A percentile compares a stretch with the other conserved stretches of the same genome.
Conservation (phyloP, 2,113 vertebrate genomes). For the Elgaria multicarinata region DNA sequence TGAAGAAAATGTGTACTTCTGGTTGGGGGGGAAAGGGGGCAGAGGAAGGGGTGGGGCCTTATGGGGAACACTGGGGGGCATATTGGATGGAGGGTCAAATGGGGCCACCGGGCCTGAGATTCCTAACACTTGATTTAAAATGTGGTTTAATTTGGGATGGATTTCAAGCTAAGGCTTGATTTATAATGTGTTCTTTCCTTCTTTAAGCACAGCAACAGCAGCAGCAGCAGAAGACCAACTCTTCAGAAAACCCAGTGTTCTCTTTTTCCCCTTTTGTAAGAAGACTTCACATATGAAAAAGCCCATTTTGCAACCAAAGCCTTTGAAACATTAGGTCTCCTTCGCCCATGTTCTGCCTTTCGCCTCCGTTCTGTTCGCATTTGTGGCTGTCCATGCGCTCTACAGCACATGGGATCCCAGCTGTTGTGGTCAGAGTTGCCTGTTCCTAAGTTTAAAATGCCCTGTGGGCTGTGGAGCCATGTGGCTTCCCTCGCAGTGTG, state of each 20-base stretch:
- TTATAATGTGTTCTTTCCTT: background rate
- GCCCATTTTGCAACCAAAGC: too few relatives aligned
- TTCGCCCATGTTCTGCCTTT: background rate
- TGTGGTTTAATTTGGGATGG: background rate
- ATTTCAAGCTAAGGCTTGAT: background rate
- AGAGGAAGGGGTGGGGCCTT: too few relatives aligned
- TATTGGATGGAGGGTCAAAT: too few relatives aligned
- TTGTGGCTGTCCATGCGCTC: background rate
- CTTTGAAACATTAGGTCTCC: background rate
- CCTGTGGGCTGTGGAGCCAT: slow-evolving; percentile 28
- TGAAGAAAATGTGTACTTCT: too few relatives aligned
- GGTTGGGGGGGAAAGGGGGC: too few relatives aligned
- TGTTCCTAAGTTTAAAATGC: slow-evolving; percentile 46
- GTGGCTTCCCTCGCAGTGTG: background rate
- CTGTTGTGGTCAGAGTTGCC: background rate
- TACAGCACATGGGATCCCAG: accelerated
- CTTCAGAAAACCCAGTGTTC: background rate
- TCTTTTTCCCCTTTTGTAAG: background rate
- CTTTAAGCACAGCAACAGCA: too few relatives aligned
- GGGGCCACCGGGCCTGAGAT: background rate
- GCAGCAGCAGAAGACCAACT: background rate
- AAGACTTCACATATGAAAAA: background rate
- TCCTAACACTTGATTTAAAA: background rate
- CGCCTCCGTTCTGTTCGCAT: background rate
- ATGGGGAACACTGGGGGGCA: too few relatives aligned